These are phyloP conservation scores for Solenopsis fugax DNA, from an alignment of 1,140 invertebrate species.

Conservation along the genomic window DNA sequence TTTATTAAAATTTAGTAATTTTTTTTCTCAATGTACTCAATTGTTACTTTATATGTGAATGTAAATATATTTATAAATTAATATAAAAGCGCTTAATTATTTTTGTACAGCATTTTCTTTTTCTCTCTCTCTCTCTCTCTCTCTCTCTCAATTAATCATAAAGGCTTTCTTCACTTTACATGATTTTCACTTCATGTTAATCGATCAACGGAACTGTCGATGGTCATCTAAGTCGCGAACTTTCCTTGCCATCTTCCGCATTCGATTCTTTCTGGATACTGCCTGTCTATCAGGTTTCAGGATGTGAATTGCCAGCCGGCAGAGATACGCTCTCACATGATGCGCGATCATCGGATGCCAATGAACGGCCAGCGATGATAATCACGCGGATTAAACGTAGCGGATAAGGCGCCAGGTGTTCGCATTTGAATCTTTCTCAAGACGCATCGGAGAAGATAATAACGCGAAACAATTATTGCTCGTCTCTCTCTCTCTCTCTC, in stretches of 20 bases:
- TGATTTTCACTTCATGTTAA: constrained; percentile 56
- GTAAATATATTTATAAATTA: constrained; percentile 21
- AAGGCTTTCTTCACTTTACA: constrained; percentile 2
- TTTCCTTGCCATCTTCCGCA: constrained; percentile 51
- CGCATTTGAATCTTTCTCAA: constrained; percentile 40
- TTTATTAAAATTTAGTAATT: too few relatives aligned
- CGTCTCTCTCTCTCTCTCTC: neutral
- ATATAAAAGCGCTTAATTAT: neutral
- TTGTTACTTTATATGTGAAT: neutral
- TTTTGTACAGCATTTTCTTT: neutral
- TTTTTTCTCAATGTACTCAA: neutral
- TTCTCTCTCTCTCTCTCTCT: too few relatives aligned
- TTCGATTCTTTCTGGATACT: constrained; percentile 58
- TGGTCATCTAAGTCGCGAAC: constrained; percentile 63
- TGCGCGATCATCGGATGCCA: constrained; percentile 59
- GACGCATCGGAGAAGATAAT: constrained; percentile 35
- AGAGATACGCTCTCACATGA: constrained; percentile 45
- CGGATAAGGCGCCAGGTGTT: constrained; percentile 54
- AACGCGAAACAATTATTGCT: constrained; percentile 38
- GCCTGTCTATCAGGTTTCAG: constrained; percentile 69
- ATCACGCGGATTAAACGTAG: constrained; percentile 79
- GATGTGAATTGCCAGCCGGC: constrained; percentile 53
- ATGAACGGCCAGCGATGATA: constrained; percentile 69
- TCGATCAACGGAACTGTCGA: constrained; percentile 50
- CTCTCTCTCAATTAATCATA: neutral